phyloP scores from a whole-genome alignment of 2,888 invertebrate species.

The Folsomia manolachei region DNA sequence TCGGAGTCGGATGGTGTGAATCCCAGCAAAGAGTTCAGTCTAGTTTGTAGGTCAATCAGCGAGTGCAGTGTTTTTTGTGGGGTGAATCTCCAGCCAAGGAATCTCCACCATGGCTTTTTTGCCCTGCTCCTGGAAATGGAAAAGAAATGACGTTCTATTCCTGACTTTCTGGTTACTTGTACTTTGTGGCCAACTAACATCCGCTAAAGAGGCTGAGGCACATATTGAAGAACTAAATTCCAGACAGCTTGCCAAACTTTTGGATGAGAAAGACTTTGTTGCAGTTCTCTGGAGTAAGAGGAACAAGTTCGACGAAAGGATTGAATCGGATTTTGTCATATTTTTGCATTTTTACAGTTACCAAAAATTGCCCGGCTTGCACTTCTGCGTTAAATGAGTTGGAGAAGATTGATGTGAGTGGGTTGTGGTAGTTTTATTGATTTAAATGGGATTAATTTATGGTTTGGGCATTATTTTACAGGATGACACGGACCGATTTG shows the following conservation, averaged over 20 bases:
- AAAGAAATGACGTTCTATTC: too few species aligned
- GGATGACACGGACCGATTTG: slow-evolving; percentile 91
- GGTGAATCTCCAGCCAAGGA: not conserved
- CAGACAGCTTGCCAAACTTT: slow-evolving; percentile 52
- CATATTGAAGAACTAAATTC: slow-evolving; percentile 52
- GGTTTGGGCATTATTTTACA: slow-evolving; percentile 90
- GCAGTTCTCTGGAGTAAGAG: slow-evolving; percentile 52
- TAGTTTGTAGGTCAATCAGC: slow-evolving; percentile 3
- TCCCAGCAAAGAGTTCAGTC: slow-evolving; percentile 2
- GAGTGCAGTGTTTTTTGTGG: not conserved
- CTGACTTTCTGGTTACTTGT: too few species aligned
- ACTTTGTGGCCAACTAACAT: too few species aligned
- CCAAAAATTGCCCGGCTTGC: slow-evolving; percentile 85
- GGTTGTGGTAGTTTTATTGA: too few species aligned
- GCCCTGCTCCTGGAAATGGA: not conserved
- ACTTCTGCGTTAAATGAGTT: slow-evolving; percentile 82
- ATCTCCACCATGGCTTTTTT: slow-evolving; percentile 1
- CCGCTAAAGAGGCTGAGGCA: slow-evolving; percentile 13
- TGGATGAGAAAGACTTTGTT: slow-evolving; percentile 52
- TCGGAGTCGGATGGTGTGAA: not conserved
- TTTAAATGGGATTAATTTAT: too few species aligned
- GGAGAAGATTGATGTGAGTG: slow-evolving; percentile 92
- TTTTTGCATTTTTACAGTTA: slow-evolving; percentile 65
- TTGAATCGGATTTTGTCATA: too few species aligned
- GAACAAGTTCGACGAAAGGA: too few species aligned